Conservation (phyloP, 2,797 vertebrate genomes). For the Siniperca scherzeri region DNA sequence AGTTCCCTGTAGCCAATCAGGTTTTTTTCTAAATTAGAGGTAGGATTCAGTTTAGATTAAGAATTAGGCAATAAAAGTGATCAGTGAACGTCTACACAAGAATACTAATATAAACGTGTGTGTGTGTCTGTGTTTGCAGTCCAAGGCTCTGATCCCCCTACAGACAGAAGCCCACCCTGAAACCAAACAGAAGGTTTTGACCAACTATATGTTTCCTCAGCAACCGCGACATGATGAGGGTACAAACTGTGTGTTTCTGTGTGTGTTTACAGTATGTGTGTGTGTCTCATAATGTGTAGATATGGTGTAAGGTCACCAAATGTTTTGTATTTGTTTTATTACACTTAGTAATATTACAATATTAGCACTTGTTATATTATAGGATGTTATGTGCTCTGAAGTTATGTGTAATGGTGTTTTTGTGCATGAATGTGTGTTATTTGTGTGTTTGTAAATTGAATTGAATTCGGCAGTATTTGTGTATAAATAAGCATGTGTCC, state of each 20-base stretch:
- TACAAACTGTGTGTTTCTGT: slow-evolving; percentile 70
- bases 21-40: not conserved
- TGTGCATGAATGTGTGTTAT: not conserved
- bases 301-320: not conserved
- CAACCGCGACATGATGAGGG: slow-evolving; percentile 98
- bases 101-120: slow-evolving; percentile 16
- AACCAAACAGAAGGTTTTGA: slow-evolving; percentile 98
- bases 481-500: not conserved
- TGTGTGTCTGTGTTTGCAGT: slow-evolving; percentile 83
- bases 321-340: not conserved
- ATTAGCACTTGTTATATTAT: not conserved
- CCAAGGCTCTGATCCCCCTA: slow-evolving; percentile 98
- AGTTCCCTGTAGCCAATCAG: not conserved
- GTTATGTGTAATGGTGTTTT: not conserved
- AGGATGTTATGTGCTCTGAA: not conserved
- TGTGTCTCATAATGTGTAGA: not conserved
- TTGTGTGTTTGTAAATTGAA: not conserved
- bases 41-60: not conserved
- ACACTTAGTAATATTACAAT: not conserved
- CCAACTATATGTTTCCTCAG: slow-evolving; percentile 99
- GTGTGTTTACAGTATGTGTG: slow-evolving; percentile 14
- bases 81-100: not conserved
- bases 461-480: not conserved
- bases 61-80: not conserved
- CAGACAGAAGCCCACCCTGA: slow-evolving; percentile 99